Base-by-base conservation (phyloP, 1,140 invertebrate species). In the Camponotus vicinus region DNA sequence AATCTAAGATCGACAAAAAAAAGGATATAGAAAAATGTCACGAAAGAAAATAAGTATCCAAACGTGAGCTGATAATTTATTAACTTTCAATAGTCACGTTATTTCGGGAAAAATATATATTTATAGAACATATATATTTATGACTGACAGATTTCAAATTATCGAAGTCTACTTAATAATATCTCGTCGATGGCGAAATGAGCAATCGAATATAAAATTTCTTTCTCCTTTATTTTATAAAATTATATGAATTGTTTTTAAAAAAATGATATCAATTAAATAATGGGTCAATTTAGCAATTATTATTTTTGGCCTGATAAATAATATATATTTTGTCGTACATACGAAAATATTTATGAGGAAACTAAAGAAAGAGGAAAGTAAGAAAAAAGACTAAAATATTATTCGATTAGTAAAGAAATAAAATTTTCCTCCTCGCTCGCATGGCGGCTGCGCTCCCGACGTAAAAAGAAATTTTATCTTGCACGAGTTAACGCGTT, bases 401-500 rank as follows among this genome's bases (percentile, higher is more conserved):
- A 82, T 27, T 27, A 27, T 27, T 8, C 32, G 4, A 69, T 42
- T 27, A 42, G 11, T 13, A 9, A 6, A 18, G 6, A 9, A 11
- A 34, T 75, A 18, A 61, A 15, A 13, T n/a, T 83, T 27, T 27
- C 27, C 40, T 61, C 7, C 40, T 83, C 9, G 64, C 69, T 61
- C 55, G 79, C 67, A 37, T 45, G 49, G n/a, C 27, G 37, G 8
- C 15, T 52, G 18, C 52, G 40, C 67, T 73, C 18, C 67, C 40
- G 37, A 73, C 18, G n/a, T 61, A 61, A 52, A 52, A 6, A 52
- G 32, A 80, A 73, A 27, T 49, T 61, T 83, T 83, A 63, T 82
- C 32, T 61, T 34, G 27, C 79, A 73, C 40, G 27, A 79, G 7
- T 2, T 13, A 57, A 52, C 21, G 52, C 64, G 37, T 57, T n/a